phyloP scores from a whole-genome alignment of 2,888 invertebrate species.

The Pristionchus entomophagus region DNA sequence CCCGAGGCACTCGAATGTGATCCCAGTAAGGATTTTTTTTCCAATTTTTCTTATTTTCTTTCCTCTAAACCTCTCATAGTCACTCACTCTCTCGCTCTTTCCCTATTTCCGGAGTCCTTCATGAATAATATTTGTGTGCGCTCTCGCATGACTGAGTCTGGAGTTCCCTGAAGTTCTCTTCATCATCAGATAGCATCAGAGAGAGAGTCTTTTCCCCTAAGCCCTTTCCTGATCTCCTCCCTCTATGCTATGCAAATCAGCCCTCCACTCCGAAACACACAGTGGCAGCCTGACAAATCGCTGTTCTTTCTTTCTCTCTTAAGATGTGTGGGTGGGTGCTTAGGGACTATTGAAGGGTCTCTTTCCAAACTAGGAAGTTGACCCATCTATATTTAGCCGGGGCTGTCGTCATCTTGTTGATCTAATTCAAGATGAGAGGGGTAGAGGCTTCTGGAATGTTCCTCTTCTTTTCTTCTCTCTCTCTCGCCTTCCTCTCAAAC shows the following conservation, averaged over 20 bases:
- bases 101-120: neutral
- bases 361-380: neutral
- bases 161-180: neutral
- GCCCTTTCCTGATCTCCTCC: constrained; percentile 28
- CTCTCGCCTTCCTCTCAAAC: constrained; percentile 1
- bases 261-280: neutral
- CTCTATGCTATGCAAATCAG: constrained; percentile 1
- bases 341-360: neutral
- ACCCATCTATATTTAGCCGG: constrained; percentile 9
- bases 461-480: neutral
- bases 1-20: constrained; percentile 70
- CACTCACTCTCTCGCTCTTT: neutral
- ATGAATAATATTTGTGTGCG: constrained; percentile 29
- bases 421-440: constrained; percentile 3
- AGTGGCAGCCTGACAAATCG: constrained; percentile 6
- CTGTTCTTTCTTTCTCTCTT: neutral
- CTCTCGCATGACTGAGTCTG: constrained; percentile 14
- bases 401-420: constrained; percentile 14
- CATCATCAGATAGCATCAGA: neutral
- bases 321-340: neutral
- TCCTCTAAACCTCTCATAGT: neutral
- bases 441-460: neutral
- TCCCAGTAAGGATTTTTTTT: constrained; percentile 62
- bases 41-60: neutral
- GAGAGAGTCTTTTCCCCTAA: constrained; percentile 5